Base-by-base conservation (phyloP, 2,797 vertebrate species). In the Thalassophryne amazonica region DNA sequence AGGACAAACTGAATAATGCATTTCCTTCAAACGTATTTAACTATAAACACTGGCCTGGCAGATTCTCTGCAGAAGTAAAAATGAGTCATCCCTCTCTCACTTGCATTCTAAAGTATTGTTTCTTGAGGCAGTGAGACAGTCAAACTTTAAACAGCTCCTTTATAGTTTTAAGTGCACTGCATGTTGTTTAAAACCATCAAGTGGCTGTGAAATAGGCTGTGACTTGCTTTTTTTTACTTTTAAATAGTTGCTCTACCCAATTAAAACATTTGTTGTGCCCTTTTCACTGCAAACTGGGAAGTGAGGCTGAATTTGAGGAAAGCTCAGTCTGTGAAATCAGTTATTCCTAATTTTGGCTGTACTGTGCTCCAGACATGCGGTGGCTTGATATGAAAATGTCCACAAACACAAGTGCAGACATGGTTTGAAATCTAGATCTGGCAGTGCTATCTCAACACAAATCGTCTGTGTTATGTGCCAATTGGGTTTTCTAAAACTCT, bases 401-500 rank as follows among this genome's bases (percentile, higher is more conserved):
- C 21, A 4, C 13, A 19, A 32, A 16, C 7, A 16, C 11, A n/a
- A 18, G 1, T 7, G 15, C 13, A 8, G 17, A 35, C 13, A 5
- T 0, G 13, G 7, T 13, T 43, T 31, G 15, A 42, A 39, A 30
- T 27, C n/a, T n/a, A n/a, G n/a, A n/a, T n/a, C n/a, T n/a, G n/a
- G 12, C 9, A 9, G 7, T 21, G 18, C 27, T n/a, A 22, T 9
- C 7, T 17, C 8, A 11, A 7, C n/a, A 20, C 25, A 7, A 23
- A 12, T 12, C 24, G 14, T 59, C 33, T 61, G 55, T 37, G 60
- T 51, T 79, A 72, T 73, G 35, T 82, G 45, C 81, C 81, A 59
- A 82, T 64, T 74, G 84, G 84, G 85, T 85, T 84, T 78, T 81
- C 74, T 80, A 61, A 61, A 53, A 33, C 11, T 62, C 7, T n/a